phyloP scores from a whole-genome alignment of 2,113 vertebrate species.

The Passer montanus region DNA sequence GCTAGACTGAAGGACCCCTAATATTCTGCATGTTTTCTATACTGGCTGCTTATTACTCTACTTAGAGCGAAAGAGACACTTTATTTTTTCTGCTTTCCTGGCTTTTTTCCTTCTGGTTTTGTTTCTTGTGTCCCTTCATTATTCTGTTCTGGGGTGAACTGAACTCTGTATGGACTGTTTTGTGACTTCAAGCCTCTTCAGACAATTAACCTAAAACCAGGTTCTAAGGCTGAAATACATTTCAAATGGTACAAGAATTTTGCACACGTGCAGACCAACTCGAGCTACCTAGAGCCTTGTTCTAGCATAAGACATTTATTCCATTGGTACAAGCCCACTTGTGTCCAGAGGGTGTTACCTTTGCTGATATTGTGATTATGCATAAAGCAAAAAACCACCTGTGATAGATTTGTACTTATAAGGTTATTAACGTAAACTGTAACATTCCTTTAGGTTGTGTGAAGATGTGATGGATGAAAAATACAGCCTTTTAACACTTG shows the following conservation, averaged over 20 bases:
- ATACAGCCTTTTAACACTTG: background rate
- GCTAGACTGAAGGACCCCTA: background rate
- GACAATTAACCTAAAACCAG: background rate
- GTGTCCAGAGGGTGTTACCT: background rate
- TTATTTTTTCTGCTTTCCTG: background rate
- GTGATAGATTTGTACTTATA: background rate
- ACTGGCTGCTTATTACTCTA: background rate
- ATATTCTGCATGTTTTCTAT: background rate
- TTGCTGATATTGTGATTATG: background rate
- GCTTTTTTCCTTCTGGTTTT: background rate
- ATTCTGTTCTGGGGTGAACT: background rate
- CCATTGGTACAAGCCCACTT: background rate
- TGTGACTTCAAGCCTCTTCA: background rate
- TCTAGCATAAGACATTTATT: background rate
- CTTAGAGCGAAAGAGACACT: background rate
- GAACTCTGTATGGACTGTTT: background rate
- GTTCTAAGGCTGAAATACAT: background rate
- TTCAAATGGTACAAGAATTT: background rate
- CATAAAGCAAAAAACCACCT: fast-evolving
- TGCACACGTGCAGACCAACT: background rate
- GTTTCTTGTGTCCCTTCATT: background rate
- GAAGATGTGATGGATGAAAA: background rate
- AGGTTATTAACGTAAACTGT: background rate
- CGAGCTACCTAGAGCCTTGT: background rate
- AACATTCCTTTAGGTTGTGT: background rate